Base-by-base conservation (phyloP, 2,113 vertebrate species). In the Psittacula cyanocephala region DNA sequence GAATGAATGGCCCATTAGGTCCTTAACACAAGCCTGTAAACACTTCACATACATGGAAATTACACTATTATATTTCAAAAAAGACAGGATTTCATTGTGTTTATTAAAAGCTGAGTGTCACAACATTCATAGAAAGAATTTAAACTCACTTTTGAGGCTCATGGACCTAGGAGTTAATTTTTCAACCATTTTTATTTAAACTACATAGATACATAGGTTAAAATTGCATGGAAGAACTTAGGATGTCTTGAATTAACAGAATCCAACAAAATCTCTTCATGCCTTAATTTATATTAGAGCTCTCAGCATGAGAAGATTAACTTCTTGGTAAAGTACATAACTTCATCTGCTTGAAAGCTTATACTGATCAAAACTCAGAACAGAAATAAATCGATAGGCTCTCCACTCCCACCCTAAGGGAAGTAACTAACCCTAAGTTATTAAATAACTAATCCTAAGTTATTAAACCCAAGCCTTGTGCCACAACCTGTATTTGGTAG, bases 401-500 rank as follows among this genome's bases (percentile, higher is more conserved):
- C 16, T 46, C n/a, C 8, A 22, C 22, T 49, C 47, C 29, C 18
- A 16, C 13, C 7, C 8, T 9, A 33, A 15, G 10, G 15, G 23
- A n/a, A 35, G 57, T 59, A 35, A 59, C n/a, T 59, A 59, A 59
- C 33, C 57, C 57, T 35, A 35, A 59, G 22, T 59, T 59, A 24
- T 59, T 59, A 24, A 59, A 24, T 59, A 35, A 59, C 33, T 35
- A 59, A 59, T 35, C 22, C 33, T 35, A 24, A 59, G 3, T 29
- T 43, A 53, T 41, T 60, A 80, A 86, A 82, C 12, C 27, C 47
- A 82, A 87, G 7, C 17, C 29, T 65, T 88, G 86, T 64, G 35
- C 52, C 16, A 19, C 0, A 2, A 50, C 11, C 29, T 68, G 1
- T 33, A 63, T 13, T 57, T 14, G 25, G 7, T 14, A 27, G 5